A percentile compares a stretch with the other conserved stretches of the same genome.
phyloP scores from a whole-genome alignment of 2,797 vertebrate species.

The Coregonus ussuriensis region DNA sequence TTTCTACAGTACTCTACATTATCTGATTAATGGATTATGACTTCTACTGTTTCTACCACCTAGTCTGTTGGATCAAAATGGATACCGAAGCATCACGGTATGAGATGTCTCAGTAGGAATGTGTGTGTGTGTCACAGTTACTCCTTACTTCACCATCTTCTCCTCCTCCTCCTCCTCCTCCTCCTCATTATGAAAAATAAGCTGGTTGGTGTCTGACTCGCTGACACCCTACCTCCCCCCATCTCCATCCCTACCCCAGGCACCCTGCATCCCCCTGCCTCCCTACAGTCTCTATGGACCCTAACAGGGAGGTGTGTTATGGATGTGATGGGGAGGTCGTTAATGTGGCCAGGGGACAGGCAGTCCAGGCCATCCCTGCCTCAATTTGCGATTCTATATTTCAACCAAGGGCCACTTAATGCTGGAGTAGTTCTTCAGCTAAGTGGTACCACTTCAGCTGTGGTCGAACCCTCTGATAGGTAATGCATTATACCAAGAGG shows the following conservation, averaged over 20 bases:
- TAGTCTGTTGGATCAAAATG: constrained; percentile 34
- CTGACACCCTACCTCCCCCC: constrained; percentile 42
- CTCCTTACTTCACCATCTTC: constrained; percentile 27
- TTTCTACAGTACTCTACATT: constrained; percentile 20
- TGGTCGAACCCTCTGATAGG: constrained; percentile 80
- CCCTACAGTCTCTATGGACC: neutral
- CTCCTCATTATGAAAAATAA: constrained; percentile 47
- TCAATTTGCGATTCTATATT: constrained; percentile 79
- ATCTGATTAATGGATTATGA: constrained; percentile 53
- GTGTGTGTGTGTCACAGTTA: constrained; percentile 5
- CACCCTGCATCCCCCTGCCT: neutral
- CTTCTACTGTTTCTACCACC: constrained; percentile 50
- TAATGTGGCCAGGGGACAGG: constrained; percentile 58
- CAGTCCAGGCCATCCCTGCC: constrained; percentile 65
- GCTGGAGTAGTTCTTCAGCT: constrained; percentile 84
- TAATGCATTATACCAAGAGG: constrained; percentile 83
- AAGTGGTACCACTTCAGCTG: constrained; percentile 85
- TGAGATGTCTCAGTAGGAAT: constrained; percentile 64
- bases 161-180: constrained; percentile 37
- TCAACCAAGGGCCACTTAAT: constrained; percentile 85
- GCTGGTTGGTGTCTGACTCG: constrained; percentile 42
- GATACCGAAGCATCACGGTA: constrained; percentile 27
- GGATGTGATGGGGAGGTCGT: constrained; percentile 53
- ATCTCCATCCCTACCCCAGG: neutral
- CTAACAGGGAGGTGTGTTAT: constrained; percentile 57